phyloP scores from a whole-genome alignment of 2,888 invertebrate genomes.

The Ceratothoa steindachneri region DNA sequence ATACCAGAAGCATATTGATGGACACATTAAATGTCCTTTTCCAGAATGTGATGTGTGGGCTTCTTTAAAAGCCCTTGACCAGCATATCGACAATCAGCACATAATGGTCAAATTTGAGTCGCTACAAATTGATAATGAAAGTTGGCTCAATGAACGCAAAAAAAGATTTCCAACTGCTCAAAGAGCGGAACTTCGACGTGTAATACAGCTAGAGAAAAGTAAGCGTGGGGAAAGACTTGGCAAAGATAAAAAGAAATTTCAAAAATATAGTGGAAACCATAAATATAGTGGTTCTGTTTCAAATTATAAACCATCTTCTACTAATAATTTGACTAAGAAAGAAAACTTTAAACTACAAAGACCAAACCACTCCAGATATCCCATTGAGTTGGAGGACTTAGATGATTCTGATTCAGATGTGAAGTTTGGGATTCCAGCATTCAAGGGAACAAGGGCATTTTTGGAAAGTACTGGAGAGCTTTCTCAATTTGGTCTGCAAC shows the following conservation, averaged over 20 bases:
- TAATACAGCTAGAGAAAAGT: conserved; percentile 25
- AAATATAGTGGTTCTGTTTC: not conserved
- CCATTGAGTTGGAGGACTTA: conserved; percentile 14
- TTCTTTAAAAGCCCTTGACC: conserved; percentile 53
- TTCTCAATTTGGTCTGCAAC: conserved; percentile 22
- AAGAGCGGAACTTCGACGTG: conserved; percentile 30
- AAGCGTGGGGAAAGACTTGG: conserved; percentile 29
- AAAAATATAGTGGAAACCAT: not conserved
- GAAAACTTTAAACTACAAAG: not conserved
- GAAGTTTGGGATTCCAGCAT: conserved; percentile 20
- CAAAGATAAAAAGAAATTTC: not conserved
- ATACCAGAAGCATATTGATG: conserved; percentile 51
- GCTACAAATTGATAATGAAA: conserved; percentile 31
- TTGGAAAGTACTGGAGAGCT: conserved; percentile 33
- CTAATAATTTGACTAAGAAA: not conserved
- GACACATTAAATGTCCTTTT: conserved; percentile 52
- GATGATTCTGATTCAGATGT: conserved; percentile 21
- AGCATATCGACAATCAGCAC: conserved; percentile 55
- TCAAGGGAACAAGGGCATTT: conserved; percentile 30
- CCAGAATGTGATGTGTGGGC: conserved; percentile 53
- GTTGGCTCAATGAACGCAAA: conserved; percentile 37
- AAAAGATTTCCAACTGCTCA: conserved; percentile 30
- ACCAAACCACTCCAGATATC: not conserved
- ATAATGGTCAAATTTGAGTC: conserved; percentile 45
- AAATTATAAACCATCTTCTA: no score